Base-by-base conservation (phyloP, 2,113 vertebrate species). In the Datnioides undecimradiatus region DNA sequence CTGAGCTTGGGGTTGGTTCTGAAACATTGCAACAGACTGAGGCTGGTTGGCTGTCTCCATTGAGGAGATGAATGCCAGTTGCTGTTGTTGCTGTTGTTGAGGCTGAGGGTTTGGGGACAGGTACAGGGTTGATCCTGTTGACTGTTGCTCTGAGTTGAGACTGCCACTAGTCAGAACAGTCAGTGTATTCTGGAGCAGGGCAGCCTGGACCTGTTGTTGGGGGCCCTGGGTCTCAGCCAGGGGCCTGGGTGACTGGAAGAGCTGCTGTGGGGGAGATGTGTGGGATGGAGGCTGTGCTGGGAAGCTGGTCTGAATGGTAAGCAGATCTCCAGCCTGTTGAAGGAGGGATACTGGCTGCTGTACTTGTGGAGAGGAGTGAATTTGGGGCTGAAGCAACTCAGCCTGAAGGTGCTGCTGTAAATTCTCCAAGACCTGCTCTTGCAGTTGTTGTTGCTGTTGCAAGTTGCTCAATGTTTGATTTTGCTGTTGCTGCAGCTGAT, bases 281-380 rank as follows among this genome's bases (percentile, higher is more conserved):
- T 95, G 93, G 2, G 94, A 90, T 0, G 94, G 90, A 14, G 97
- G 93, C 81, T 96, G 97, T 13, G 97, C 96, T 74, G 98, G 95
- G 86, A 99, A 99, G 88, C 90, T 96, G 52, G 94, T 95, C 88
- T 98, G 97, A 84, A 99, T 97, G 5, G 97, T 96, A 70, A 99
- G 96, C 34, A 99, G 96, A 55, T 98, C 97, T 60, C 95, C 96
- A 0, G 96, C 82, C 51, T 97, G 97, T 73, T 97, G 98, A 84
- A 98, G 97, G 41, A 99, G 94, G 12, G 94, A 94, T 11, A 95
- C 95, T 16, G 97, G 97, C 74, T 93, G 94, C 84, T 91, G 90
- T 4, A 88, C 79, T 46, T 93, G 93, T 14, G 92, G 31, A 16
- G 90, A 65, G 10, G 91, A 73, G 81, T 91, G 97, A 82, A 98